Conservation (phyloP, 2,888 invertebrate genomes). For the Diogma glabrata region DNA sequence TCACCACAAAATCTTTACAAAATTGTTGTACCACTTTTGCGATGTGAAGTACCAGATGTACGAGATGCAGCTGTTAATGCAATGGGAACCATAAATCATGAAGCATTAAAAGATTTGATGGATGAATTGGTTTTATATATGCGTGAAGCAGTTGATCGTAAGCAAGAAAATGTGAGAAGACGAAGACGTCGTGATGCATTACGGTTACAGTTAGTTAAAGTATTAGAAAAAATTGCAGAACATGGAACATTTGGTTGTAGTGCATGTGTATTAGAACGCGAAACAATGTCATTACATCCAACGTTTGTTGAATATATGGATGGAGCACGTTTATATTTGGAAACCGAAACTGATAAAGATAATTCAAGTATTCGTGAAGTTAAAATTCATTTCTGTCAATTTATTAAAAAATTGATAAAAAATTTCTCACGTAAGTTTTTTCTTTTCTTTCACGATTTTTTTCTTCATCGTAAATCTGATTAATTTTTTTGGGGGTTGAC, state of each 20-base stretch:
- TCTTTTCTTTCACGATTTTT: background rate
- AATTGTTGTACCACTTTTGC: constrained; percentile 78
- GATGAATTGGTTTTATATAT: constrained; percentile 87
- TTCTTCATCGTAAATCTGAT: constrained; percentile 7
- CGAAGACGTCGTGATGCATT: constrained; percentile 83
- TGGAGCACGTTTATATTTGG: constrained; percentile 80
- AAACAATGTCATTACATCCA: constrained; percentile 71
- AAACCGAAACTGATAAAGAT: constrained; percentile 90
- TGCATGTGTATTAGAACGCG: constrained; percentile 69
- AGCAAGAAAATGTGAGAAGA: constrained; percentile 92
- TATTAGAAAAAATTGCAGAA: constrained; percentile 85
- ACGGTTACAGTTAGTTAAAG: constrained; percentile 79
- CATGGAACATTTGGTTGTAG: constrained; percentile 81
- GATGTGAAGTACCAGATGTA: constrained; percentile 89
- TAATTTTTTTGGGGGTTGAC: constrained; percentile 15
- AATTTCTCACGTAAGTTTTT: constrained; percentile 72
- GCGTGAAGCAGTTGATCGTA: constrained; percentile 91
- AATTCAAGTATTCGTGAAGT: constrained; percentile 78
- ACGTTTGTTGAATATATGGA: constrained; percentile 91
- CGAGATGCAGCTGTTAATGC: constrained; percentile 89
- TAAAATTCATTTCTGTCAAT: constrained; percentile 86
- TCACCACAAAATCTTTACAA: constrained; percentile 84
- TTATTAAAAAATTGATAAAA: constrained; percentile 85
- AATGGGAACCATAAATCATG: constrained; percentile 88
- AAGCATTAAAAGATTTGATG: constrained; percentile 89